Evolutionary conservation across 2,113 vertebrate genomes (phyloP), one percentile per base, ranked within the genome.

Genomic region (Rhynchomys soricoides): DNA sequence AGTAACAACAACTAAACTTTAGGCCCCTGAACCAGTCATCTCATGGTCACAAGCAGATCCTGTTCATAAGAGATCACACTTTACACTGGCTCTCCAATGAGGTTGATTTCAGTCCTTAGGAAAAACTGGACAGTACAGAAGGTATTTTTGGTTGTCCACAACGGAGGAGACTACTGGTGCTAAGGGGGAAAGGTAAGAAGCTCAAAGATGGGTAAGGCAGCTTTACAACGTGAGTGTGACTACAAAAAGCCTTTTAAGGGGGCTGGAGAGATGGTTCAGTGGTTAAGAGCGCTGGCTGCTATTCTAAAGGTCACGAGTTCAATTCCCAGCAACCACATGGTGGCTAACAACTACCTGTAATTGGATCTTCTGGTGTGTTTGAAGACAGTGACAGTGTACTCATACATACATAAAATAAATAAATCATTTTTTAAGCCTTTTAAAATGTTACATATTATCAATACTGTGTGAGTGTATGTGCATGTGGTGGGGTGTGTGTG

Each of bases 1-100:
- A 95, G 26, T 74, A 93, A 92, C 83, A 13, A 31, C 57, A 94
- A 94, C 16, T 79, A 55, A 73, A 95, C 29, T 94, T 74, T 83
- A 17, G 64, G 11, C 22, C 31, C 52, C 81, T 77, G 48, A 34
- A 95, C 21, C 74, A 92, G 11, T 75, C n/a, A 71, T 37, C 29
- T 85, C 2, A 9, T 7, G 50, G 75, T 66, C 68, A 1, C 26
- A 93, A 88, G 50, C 48, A 85, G 31, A 40, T 83, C 24, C 64
- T 91, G 86, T 94, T 70, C 73, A 89, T 62, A 93, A 88, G 86
- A 43, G 3, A 3, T 45, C 70, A 57, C 13, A 91, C 22, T 89
- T 86, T 40, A 86, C 12, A 52, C 3, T n/a, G 24, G 26, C 94
- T 89, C 59, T 95, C 73, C 90, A 93, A 2, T 37, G 12, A 92